Evolutionary conservation across 2,797 vertebrate genomes (phyloP).

Genomic region (Chelidonichthys spinosus): DNA sequence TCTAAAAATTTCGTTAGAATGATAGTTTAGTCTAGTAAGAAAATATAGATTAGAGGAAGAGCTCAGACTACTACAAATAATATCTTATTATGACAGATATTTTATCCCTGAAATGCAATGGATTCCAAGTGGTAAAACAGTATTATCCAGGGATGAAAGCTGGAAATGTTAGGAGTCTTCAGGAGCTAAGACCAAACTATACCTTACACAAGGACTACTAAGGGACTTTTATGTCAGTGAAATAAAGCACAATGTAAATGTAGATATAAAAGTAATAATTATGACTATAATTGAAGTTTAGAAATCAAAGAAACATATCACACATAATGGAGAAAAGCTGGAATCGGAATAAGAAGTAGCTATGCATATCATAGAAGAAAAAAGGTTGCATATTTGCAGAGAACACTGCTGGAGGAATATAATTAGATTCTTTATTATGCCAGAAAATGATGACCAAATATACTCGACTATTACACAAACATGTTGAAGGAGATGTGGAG

Average conservation of each 20-base stretch:
- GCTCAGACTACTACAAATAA: background rate
- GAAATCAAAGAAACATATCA: background rate
- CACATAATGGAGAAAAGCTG: conserved; percentile 3
- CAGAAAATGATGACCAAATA: background rate
- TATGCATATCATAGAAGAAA: background rate
- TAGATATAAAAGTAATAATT: background rate
- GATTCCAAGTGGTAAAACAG: background rate
- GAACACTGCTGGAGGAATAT: background rate
- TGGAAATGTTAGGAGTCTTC: background rate
- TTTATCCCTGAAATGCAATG: background rate
- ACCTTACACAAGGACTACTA: background rate
- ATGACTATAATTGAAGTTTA: background rate
- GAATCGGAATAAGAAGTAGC: background rate
- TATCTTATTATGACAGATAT: background rate
- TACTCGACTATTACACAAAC: background rate
- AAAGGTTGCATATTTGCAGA: background rate
- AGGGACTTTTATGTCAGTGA: background rate
- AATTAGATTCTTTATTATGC: background rate
- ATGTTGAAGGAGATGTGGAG: background rate
- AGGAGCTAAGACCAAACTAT: background rate
- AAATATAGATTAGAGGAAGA: background rate
- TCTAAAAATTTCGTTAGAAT: too few relatives aligned
- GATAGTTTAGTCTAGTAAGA: background rate
- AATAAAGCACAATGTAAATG: background rate
- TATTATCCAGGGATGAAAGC: background rate